Evolutionary conservation across 1,140 invertebrate genomes (phyloP), one percentile per base, ranked within the genome.

Genomic region (Aphaenogaster ashmeadi): DNA sequence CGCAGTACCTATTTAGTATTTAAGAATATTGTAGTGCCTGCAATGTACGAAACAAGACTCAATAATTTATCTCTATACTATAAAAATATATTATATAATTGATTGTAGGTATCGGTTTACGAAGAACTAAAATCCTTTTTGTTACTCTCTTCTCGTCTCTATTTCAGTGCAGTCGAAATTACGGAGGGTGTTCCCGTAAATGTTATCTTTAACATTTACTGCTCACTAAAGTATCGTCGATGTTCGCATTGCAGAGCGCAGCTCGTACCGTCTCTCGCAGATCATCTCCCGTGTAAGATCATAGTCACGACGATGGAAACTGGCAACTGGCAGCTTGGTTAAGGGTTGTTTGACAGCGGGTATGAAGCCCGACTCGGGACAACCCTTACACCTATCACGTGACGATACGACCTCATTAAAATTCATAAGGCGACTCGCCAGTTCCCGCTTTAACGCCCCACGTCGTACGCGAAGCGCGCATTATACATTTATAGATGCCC

Each of bases 361-460:
- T 50, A 15, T 56, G 38, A 74, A 75, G 80, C 54, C 83, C 88
- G 86, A 90, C 87, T 77, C 58, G 86, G 87, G 88, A 87, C 90
- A 86, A 75, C 89, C 88, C 92, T 93, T 93, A 91, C 78, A 88
- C 87, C 87, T 90, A 90, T 94, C 93, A 93, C 93, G 92, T 92
- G 93, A 93, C 91, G 92, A 89, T 90, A 92, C 86, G 87, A 84
- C 72, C 75, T 90, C 92, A 93, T 95, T 93, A 94, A 94, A 95
- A 95, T 95, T 95, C 94, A 94, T 94, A 94, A 95, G 93, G 91
- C 84, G 86, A 88, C 84, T 91, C 89, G 89, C 79, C 87, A 89
- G 79, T 94, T 94, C 92, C 89, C 93, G 92, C 89, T 93, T 94
- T 93, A 92, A 83, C 89, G 69, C 91, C 75, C 90, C 69, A 47